These are phyloP conservation scores for Thymelicus sylvestris DNA, from an alignment of 2,888 invertebrate genomes.

Conservation along the genomic window DNA sequence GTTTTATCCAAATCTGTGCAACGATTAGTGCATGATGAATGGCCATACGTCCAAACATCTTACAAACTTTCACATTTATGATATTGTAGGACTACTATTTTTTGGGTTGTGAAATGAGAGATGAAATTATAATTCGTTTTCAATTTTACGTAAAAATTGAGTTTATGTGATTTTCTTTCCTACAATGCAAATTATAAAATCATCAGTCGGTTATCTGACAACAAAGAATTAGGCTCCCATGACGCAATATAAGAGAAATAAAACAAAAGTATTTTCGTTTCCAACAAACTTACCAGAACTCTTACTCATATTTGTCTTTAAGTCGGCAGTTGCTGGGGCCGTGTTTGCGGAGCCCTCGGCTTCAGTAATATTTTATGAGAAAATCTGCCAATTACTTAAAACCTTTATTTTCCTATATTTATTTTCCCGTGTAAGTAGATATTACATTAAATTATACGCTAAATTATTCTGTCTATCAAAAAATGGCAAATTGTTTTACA, in stretches of 20 bases:
- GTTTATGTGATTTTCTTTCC: too few relatives aligned
- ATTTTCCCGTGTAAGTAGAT: background rate
- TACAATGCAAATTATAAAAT: background rate
- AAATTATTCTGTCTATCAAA: too few relatives aligned
- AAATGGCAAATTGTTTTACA: too few relatives aligned
- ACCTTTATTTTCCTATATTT: constrained; percentile 6
- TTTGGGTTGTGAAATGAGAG: too few relatives aligned
- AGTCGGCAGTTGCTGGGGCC: constrained; percentile 14
- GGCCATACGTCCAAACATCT: too few relatives aligned
- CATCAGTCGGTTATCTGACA: background rate
- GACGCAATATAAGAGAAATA: constrained; percentile 17
- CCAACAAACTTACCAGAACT: constrained; percentile 31
- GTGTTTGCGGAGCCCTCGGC: constrained; percentile 18
- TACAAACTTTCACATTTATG: too few relatives aligned
- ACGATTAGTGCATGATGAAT: too few relatives aligned
- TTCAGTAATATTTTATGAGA: constrained; percentile 29
- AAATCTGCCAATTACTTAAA: constrained; percentile 26
- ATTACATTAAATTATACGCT: background rate
- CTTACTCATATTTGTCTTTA: constrained; percentile 32
- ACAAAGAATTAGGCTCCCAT: constrained; percentile 22
- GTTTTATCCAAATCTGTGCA: too few relatives aligned
- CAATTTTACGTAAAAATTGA: too few relatives aligned
- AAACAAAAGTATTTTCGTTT: constrained; percentile 35
- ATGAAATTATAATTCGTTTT: too few relatives aligned
- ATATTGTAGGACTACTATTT: too few relatives aligned